phyloP scores from a whole-genome alignment of 1,140 invertebrate species.

The Idris sp. region DNA sequence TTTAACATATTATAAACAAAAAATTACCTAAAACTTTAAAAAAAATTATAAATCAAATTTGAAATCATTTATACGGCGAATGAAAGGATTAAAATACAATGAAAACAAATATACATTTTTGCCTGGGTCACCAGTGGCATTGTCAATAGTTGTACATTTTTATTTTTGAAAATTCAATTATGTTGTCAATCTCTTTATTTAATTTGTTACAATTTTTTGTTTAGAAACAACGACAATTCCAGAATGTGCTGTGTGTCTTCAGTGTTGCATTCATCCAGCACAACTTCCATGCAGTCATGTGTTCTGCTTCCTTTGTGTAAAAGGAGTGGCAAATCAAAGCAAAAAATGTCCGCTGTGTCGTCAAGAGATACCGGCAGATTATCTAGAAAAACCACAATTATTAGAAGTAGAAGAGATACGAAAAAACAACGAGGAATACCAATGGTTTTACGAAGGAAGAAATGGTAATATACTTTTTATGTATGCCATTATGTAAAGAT shows the following conservation, averaged over 20 bases:
- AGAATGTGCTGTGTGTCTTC: constrained; percentile 95
- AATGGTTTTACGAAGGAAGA: constrained; percentile 97
- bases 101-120: too few species aligned
- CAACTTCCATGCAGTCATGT: constrained; percentile 95
- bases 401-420: constrained; percentile 80
- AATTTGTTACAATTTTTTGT: constrained; percentile 4
- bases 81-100: too few species aligned
- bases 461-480: constrained; percentile 86
- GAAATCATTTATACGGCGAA: too few species aligned
- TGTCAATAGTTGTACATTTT: too few species aligned
- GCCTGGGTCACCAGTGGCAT: too few species aligned
- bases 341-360: constrained; percentile 92
- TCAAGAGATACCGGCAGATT: constrained; percentile 88
- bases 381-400: constrained; percentile 89
- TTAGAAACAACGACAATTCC: constrained; percentile 57
- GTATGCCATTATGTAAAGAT: too few species aligned
- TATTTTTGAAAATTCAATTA: too few species aligned
- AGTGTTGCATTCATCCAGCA: constrained; percentile 91
- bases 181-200: too few species aligned
- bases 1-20: too few species aligned
- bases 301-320: constrained; percentile 97
- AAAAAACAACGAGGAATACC: constrained; percentile 85
- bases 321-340: constrained; percentile 92
- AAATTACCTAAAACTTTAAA: too few species aligned
- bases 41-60: too few species aligned